Evolutionary conservation across 2,888 invertebrate genomes (phyloP), one percentile per base, ranked within the genome.

Genomic region (Cartodere bifasciata): DNA sequence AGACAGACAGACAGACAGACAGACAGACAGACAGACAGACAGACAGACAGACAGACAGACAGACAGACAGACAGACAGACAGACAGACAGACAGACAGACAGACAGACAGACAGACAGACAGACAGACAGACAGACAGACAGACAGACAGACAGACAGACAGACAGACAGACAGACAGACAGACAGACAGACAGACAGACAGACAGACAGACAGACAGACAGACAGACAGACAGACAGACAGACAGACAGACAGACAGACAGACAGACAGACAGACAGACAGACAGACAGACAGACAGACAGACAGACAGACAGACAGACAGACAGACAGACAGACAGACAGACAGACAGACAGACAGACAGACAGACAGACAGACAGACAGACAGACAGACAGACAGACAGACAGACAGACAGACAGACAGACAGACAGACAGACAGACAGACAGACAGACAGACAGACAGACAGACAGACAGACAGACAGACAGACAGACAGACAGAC

Each of bases 31-130:
- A 17, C 20, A 17, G 6, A 17, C 20, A 17, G 6, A 17, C 20
- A 17, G 6, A 17, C 20, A 17, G 6, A 17, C 20, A 17, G 6
- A 17, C 20, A 17, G 6, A 17, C 20, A 17, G 23, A 23, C 23
- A 23, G 23, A 23, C 23, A 23, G 23, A 23, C 23, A 23, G 23
- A 23, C 23, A 23, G 23, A 23, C 23, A 23, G 23, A 23, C 23
- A 23, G 23, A 23, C 23, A 23, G 23, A 23, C 23, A 23, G 23
- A 23, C 23, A 23, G 23, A 23, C 23, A 23, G 23, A 23, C 23
- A 23, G 23, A 23, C 23, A 23, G 23, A 23, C 23, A 23, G 23
- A 23, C 23, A 23, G 23, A 23, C 23, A 23, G 23, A 23, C 23
- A 23, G 23, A 23, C 23, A 23, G 23, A 23, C 23, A 23, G 23